A percentile compares a stretch with the other conserved stretches of the same genome.
Evolutionary conservation across 2,888 invertebrate genomes (phyloP).

Genomic region (Calameuta idolon): DNA sequence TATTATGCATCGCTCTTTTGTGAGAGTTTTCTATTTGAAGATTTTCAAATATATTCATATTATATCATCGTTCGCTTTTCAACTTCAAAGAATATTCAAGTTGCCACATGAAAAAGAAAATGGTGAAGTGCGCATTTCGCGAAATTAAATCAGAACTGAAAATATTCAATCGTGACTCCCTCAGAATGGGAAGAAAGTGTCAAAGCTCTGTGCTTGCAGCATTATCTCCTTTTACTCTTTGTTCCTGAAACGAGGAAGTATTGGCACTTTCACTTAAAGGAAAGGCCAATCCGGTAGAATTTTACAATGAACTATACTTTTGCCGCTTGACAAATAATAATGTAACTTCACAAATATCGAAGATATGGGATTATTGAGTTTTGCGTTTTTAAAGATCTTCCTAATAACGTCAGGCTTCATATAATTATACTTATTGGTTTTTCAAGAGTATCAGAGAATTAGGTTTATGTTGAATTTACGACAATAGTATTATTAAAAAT

Average conservation of each 20-base stretch:
- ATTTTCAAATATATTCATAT: not conserved
- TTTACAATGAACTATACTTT: not conserved
- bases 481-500: not conserved
- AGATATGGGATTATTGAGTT: not conserved
- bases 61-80: conserved; percentile 3
- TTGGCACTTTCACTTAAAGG: not conserved
- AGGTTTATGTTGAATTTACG: not conserved
- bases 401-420: not conserved
- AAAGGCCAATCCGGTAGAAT: not conserved
- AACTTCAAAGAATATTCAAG: conserved; percentile 14
- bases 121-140: conserved; percentile 13
- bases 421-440: not conserved
- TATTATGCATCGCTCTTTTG: conserved; percentile 9
- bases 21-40: conserved; percentile 3
- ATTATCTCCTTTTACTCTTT: not conserved
- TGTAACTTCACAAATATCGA: not conserved
- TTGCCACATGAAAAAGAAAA: conserved; percentile 21
- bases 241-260: not conserved
- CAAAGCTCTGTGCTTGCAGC: not conserved
- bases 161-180: conserved; percentile 21
- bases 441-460: not conserved
- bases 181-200: not conserved
- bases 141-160: conserved; percentile 22
- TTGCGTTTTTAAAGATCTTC: not conserved
- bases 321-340: not conserved